Percentiles rank a stretch among this genome's conserved stretches.
Evolutionary conservation across 2,888 invertebrate genomes (phyloP).

Genomic region (Macaria liturata): DNA sequence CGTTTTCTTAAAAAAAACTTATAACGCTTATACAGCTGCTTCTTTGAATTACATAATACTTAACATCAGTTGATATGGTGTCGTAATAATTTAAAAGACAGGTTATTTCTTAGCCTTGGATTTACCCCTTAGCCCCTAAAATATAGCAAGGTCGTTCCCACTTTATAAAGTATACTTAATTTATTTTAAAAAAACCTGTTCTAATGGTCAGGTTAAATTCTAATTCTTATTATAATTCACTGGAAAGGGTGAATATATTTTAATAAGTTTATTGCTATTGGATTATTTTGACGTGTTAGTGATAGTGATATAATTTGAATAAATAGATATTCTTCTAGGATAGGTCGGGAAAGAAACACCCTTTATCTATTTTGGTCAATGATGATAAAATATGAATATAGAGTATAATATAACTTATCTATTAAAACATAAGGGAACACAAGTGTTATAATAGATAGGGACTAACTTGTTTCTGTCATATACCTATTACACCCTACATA

Average conservation of each 20-base stretch:
- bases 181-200: conserved; percentile 15
- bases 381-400: too few relatives aligned
- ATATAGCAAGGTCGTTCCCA: conserved; percentile 17
- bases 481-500: too few relatives aligned
- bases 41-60: too few relatives aligned
- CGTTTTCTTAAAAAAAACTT: too few relatives aligned
- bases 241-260: conserved; percentile 15
- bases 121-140: conserved; percentile 1
- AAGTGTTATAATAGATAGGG: too few relatives aligned
- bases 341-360: conserved; percentile 2
- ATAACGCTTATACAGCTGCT: too few relatives aligned
- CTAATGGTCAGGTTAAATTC: conserved; percentile 14
- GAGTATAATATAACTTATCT: too few relatives aligned
- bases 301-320: background rate
- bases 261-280: conserved; percentile 5
- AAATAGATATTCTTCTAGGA: conserved; percentile 12
- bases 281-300: conserved; percentile 1
- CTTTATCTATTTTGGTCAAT: too few relatives aligned
- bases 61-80: too few relatives aligned
- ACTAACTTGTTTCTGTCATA: too few relatives aligned
- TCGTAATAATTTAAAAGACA: too few relatives aligned
- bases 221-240: conserved; percentile 7
- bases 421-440: too few relatives aligned
- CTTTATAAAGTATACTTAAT: background rate
- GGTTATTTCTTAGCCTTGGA: conserved; percentile 7